Evolutionary conservation across 2,113 vertebrate species (phyloP).

Genomic region (Tapirus terrestris): DNA sequence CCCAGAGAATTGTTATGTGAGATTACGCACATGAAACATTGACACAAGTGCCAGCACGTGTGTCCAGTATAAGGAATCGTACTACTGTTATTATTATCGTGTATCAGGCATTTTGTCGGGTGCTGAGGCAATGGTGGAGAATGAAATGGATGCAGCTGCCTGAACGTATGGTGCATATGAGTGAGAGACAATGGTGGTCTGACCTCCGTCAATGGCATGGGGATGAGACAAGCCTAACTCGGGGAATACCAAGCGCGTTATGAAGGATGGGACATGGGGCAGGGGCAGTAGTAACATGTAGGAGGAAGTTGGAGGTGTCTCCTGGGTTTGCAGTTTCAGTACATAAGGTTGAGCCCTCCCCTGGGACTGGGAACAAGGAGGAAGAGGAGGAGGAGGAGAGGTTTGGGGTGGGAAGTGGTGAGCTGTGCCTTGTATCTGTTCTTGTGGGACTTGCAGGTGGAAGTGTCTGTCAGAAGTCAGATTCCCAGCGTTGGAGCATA

Average conservation of each 20-base stretch:
- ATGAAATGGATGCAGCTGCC: not conserved
- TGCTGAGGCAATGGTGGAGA: not conserved
- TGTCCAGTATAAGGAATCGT: not conserved
- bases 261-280: fast-evolving
- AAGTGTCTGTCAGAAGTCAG: not conserved
- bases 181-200: not conserved
- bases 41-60: fast-evolving
- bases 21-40: no score
- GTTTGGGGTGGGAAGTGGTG: not conserved
- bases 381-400: no score
- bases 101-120: not conserved
- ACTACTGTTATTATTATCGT: not conserved
- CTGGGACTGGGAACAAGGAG: not conserved
- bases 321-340: not conserved
- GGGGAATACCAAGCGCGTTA: fast-evolving
- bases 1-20: not conserved
- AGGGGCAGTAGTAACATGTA: fast-evolving
- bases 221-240: not conserved
- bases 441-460: not conserved
- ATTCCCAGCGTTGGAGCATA: not conserved
- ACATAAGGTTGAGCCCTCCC: not conserved
- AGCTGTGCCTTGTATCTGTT: not conserved
- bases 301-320: not conserved
- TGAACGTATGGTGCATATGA: not conserved
- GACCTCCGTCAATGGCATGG: fast-evolving